A percentile compares a stretch with the other conserved stretches of the same genome.
phyloP scores from a whole-genome alignment of 2,113 vertebrate genomes.

The Coreoperca whiteheadi region DNA sequence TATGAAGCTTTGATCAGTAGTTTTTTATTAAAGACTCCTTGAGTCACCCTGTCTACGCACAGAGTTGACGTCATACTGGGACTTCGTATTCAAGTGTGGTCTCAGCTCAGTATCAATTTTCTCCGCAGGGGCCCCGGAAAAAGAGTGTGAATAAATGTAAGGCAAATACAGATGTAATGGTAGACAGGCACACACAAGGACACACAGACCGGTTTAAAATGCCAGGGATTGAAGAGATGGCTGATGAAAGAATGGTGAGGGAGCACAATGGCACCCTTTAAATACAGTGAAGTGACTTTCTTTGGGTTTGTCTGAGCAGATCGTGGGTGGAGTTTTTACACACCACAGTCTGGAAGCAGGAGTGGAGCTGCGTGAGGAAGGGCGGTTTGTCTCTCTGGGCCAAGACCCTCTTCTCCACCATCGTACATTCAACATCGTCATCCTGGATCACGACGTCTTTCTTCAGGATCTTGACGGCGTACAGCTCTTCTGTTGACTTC shows the following conservation, averaged over 20 bases:
- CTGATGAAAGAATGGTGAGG: slow-evolving; percentile 19
- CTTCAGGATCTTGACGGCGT: slow-evolving; percentile 97
- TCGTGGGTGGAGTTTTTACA: slow-evolving; percentile 52
- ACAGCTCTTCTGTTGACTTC: slow-evolving; percentile 95
- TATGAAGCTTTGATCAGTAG: slow-evolving; percentile 14
- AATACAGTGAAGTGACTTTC: neutral
- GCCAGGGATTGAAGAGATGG: neutral
- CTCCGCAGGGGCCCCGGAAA: slow-evolving; percentile 12
- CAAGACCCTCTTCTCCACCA: slow-evolving; percentile 98
- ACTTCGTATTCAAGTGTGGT: slow-evolving; percentile 52
- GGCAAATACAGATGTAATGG: slow-evolving; percentile 27
- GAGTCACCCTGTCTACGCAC: slow-evolving; percentile 44
- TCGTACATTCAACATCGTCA: slow-evolving; percentile 97
- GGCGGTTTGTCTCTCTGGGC: slow-evolving; percentile 93
- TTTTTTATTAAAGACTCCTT: slow-evolving; percentile 46
- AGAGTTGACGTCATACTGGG: slow-evolving; percentile 41
- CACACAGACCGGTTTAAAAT: neutral
- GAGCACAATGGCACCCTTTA: slow-evolving; percentile 9
- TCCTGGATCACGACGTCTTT: slow-evolving; percentile 99
- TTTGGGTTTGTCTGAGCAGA: neutral
- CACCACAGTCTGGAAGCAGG: slow-evolving; percentile 98
- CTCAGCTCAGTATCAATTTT: slow-evolving; percentile 52
- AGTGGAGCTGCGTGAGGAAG: slow-evolving; percentile 96
- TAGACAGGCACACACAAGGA: neutral
- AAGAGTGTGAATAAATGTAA: slow-evolving; percentile 26